phyloP scores from a whole-genome alignment of 2,888 invertebrate species.

The Urechis unicinctus region DNA sequence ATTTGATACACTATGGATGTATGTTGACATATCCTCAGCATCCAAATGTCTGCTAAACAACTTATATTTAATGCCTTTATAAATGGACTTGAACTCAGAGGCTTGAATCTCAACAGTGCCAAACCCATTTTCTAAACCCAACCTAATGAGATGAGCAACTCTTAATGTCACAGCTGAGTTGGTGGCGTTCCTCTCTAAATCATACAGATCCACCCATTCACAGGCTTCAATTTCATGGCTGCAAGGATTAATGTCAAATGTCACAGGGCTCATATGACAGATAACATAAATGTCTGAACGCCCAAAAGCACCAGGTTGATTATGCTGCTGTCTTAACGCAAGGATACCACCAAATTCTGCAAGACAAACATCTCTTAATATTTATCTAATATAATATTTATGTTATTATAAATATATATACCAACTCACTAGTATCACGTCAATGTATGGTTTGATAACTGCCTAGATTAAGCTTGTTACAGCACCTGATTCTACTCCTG shows the following conservation, averaged over 20 bases:
- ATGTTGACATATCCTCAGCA: no score
- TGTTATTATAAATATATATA: background rate
- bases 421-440: background rate
- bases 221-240: constrained; percentile 34
- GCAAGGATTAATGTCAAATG: constrained; percentile 35
- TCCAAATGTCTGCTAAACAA: background rate
- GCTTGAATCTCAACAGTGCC: constrained; percentile 28
- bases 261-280: constrained; percentile 37
- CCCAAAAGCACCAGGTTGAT: constrained; percentile 41
- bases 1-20: no score
- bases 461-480: constrained; percentile 12
- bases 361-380: constrained; percentile 11
- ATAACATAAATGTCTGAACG: constrained; percentile 44
- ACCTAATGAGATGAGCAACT: constrained; percentile 6
- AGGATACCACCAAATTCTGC: constrained; percentile 41
- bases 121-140: constrained; percentile 34
- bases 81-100: constrained; percentile 32
- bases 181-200: constrained; percentile 22
- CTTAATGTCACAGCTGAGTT: constrained; percentile 28
- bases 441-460: background rate
- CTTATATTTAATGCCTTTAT: constrained; percentile 27
- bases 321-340: constrained; percentile 42
- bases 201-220: constrained; percentile 36
- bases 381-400: background rate
- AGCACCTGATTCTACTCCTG: constrained; percentile 39